Base-by-base conservation (phyloP, 2,113 vertebrate genomes). In the Passer domesticus region DNA sequence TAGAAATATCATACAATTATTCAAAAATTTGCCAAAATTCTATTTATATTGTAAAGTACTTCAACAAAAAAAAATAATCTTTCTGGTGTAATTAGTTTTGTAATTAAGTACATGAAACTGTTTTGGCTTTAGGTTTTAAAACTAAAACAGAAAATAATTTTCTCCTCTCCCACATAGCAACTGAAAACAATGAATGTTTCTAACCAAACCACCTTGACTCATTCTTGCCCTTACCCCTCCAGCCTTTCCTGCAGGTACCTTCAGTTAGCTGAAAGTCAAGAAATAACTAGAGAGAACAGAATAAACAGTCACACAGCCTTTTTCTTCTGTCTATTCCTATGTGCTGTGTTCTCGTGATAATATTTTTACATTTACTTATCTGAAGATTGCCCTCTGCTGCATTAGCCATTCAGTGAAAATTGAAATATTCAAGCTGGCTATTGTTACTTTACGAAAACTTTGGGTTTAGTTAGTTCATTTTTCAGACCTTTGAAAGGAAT, bases 91-190 rank as follows among this genome's bases (percentile, higher is more conserved):
- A 91, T 70, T 75, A 52, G 52, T 82, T 95, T 82, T 85, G 18
- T 75, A 66, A 79, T 75, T 74, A 90, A 79, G 52, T 52, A 91
- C 82, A 89, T 72, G 9, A 85, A 89, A 72, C n/a, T 39, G 7
- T 2, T 92, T 88, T 91, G 24, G 55, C 39, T 95, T 79, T 77
- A 87, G 31, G 23, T 85, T 92, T 95, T 81, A 75, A 78, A 89
- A 70, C 43, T 70, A 59, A 70, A 92, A 64, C 2, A 23, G 53
- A 19, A 68, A 76, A 53, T 31, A 3, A 58, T 81, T 15, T 88
- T 77, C 22, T 91, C 17, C 17, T 91, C 31, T 84, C 43, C 10
- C 16, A 47, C 11, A 31, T 4, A 75, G 24, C 52, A 86, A 22
- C 30, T 25, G 30, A 90, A 94, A 89, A 77, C 39, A 52, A 49